Evolutionary conservation across 2,888 invertebrate genomes (phyloP).

Genomic region (Eupithecia subfuscata): DNA sequence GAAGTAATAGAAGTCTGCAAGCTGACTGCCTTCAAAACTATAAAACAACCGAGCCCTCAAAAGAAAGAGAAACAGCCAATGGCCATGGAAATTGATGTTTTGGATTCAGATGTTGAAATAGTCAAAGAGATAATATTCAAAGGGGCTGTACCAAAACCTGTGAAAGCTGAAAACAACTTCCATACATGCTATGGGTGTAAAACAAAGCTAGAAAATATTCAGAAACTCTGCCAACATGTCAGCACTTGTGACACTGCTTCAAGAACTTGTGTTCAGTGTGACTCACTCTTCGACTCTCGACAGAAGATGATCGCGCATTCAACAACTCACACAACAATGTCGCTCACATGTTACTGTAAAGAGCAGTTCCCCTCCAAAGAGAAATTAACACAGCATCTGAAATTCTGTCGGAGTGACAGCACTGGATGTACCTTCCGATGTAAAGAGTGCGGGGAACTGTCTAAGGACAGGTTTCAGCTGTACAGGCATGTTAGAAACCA

Average conservation of each 20-base stretch:
- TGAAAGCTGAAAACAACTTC: constrained; percentile 50
- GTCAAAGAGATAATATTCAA: constrained; percentile 70
- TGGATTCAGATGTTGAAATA: constrained; percentile 72
- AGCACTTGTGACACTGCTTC: constrained; percentile 69
- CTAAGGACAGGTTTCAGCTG: constrained; percentile 66
- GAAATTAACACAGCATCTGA: constrained; percentile 63
- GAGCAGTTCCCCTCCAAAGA: constrained; percentile 64
- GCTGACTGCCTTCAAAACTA: constrained; percentile 51
- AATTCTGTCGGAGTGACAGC: constrained; percentile 61
- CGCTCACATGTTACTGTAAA: constrained; percentile 65
- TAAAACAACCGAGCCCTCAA: constrained; percentile 67
- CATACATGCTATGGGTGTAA: constrained; percentile 74
- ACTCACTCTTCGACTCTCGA: constrained; percentile 70
- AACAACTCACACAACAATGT: constrained; percentile 52
- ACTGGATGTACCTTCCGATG: constrained; percentile 69
- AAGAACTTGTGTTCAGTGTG: constrained; percentile 71
- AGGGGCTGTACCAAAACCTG: constrained; percentile 58
- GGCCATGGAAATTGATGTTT: constrained; percentile 72
- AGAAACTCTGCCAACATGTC: constrained; percentile 70
- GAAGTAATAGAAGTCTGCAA: constrained; percentile 58
- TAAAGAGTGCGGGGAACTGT: constrained; percentile 70
- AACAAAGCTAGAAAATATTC: constrained; percentile 61
- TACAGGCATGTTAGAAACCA: constrained; percentile 74
- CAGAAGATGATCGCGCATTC: constrained; percentile 72
- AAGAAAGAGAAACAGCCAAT: constrained; percentile 62